Base-by-base conservation (phyloP, 1,140 invertebrate genomes). In the Belonocnema kinseyi region DNA sequence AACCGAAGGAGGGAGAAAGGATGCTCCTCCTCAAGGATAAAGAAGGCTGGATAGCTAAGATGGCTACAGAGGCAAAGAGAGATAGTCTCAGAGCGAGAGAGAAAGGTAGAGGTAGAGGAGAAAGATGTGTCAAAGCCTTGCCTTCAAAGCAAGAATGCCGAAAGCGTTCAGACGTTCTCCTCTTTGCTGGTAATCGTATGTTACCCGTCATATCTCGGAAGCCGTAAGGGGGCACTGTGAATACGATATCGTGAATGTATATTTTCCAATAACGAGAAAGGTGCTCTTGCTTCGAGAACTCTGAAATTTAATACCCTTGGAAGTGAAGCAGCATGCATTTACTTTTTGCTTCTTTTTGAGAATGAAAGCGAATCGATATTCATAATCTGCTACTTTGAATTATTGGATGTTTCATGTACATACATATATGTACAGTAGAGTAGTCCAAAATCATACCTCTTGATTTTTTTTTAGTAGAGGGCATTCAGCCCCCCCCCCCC, bases 11-110 rank as follows among this genome's bases (percentile, higher is more conserved):
- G 61, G 61, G 61, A 46, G 61, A 66, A 66, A 66, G 61, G 61
- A 66, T 83, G 78, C 82, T 84, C 76, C 73, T 83, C 80, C 83
- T 84, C 76, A 76, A 76, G 75, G 33, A 61, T 40, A 66, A 33
- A 75, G 46, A 75, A 61, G 50, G 50, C 17, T 61, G 50, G 73
- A 74, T 14, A 6, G 3, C 40, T 10, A 10, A 7, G n/a, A 19
- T 53, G 74, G 26, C 61, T n/a, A 40, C 14, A 66, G 51, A 74
- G 51, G 50, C 56, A 76, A 10, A n/a, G 14, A 51, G 21, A 46
- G 50, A 16, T 10, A 70, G 61, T 78, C 46, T 51, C n/a, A 52
- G 50, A 70, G 51, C n/a, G 16, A 73, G 13, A 52, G 19, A 52
- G 54, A 75, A 46, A 73, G 50, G 33, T 50, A 58, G 46, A 73